Conservation (phyloP, 2,888 invertebrate species). For the Deilephila porcellus region DNA sequence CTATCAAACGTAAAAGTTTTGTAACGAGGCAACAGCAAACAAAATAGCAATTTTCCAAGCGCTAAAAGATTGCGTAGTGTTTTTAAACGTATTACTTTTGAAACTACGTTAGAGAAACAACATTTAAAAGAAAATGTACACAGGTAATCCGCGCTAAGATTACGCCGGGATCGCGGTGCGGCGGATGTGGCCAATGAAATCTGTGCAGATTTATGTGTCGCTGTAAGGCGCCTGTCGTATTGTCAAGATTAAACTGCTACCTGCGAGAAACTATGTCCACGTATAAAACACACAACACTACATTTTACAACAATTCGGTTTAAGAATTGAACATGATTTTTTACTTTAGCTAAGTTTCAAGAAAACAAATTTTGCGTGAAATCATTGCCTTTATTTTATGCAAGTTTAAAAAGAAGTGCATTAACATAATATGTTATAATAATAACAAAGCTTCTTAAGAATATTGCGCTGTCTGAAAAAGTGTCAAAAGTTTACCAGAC, state of each 20-base stretch:
- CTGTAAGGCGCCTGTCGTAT: conserved; percentile 22
- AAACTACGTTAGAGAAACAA: conserved; percentile 15
- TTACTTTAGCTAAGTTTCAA: neutral
- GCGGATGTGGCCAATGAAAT: conserved; percentile 63
- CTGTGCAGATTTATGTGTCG: conserved; percentile 67
- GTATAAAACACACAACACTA: neutral
- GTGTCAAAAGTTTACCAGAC: too few species aligned
- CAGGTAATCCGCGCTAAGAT: conserved; percentile 54
- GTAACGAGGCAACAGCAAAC: too few species aligned
- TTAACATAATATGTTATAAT: too few species aligned
- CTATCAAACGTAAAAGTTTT: too few species aligned
- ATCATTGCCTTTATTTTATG: too few species aligned
- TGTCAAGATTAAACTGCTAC: conserved; percentile 25
- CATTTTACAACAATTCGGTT: neutral
- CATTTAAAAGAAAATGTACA: conserved; percentile 44
- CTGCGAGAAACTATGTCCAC: conserved; percentile 10
- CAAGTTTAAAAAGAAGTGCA: too few species aligned
- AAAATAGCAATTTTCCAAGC: neutral
- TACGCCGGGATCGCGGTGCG: conserved; percentile 56
- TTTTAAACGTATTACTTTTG: conserved; percentile 3
- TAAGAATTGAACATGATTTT: neutral
- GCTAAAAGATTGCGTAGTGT: neutral
- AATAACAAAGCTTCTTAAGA: too few species aligned
- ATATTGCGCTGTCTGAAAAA: too few species aligned
- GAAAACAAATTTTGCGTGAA: neutral